Evolutionary conservation across 2,797 vertebrate species (phyloP).

Genomic region (Hypotaenidia okinawae): DNA sequence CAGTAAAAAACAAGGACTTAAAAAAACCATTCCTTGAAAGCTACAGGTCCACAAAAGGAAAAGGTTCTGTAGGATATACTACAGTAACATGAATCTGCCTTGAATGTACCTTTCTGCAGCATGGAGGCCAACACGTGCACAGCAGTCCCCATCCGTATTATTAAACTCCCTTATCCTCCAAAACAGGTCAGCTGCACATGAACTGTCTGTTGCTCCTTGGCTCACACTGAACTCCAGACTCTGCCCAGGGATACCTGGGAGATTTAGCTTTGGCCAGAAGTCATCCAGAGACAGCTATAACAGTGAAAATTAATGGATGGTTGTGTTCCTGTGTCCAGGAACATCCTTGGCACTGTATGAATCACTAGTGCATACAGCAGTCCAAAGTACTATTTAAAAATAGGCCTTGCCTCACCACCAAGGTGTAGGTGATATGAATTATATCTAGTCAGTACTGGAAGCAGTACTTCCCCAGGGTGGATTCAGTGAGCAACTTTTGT

Average conservation of each 20-base stretch:
- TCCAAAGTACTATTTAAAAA: conserved; percentile 14
- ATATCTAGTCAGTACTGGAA: not conserved
- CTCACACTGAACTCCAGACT: not conserved
- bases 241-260: not conserved
- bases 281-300: not conserved
- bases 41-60: not conserved
- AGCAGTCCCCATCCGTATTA: not conserved
- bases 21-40: not conserved
- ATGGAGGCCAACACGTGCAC: not conserved
- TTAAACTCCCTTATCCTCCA: not conserved
- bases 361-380: not conserved
- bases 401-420: not conserved
- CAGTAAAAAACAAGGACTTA: not conserved
- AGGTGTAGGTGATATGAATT: not conserved
- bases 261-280: not conserved
- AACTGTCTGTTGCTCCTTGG: not conserved
- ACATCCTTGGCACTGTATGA: not conserved
- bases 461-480: not conserved
- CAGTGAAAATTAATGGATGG: not conserved
- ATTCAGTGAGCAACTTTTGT: not conserved
- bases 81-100: not conserved
- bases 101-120: not conserved
- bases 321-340: not conserved
- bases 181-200: not conserved
- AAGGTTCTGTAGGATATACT: not conserved